These are phyloP conservation scores for Stictocephala bisonia DNA, from an alignment of 2,888 invertebrate genomes.

Conservation along the genomic window DNA sequence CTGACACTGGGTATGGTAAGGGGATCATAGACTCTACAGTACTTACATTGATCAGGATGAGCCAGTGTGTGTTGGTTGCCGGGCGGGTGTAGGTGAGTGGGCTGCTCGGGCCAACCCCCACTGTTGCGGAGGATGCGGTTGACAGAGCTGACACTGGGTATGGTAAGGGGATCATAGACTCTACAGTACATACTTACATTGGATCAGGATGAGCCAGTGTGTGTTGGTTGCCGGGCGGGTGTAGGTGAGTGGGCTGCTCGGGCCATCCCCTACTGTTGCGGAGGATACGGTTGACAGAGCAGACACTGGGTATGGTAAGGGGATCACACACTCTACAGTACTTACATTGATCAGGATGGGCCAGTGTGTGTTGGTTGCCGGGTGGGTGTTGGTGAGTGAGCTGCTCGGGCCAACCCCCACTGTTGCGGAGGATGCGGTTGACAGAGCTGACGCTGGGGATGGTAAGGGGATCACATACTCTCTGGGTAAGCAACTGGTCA, in stretches of 20 bases:
- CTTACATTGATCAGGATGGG: too few species aligned
- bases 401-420: constrained; percentile 69
- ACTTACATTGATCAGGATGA: too few species aligned
- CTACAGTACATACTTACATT: too few species aligned
- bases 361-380: too few species aligned
- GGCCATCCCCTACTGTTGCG: constrained; percentile 80
- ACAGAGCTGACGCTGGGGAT: constrained; percentile 96
- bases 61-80: too few species aligned
- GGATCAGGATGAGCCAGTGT: too few species aligned
- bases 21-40: constrained; percentile 93
- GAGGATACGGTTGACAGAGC: constrained; percentile 93
- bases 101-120: constrained; percentile 67
- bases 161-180: constrained; percentile 91
- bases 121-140: constrained; percentile 92
- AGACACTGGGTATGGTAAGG: constrained; percentile 91
- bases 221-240: too few species aligned
- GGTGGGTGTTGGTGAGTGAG: background rate
- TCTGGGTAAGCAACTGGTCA: constrained; percentile 87
- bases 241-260: constrained; percentile 30
- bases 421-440: constrained; percentile 90
- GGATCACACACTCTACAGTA: constrained; percentile 82
- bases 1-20: constrained; percentile 93
- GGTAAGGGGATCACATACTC: constrained; percentile 90
- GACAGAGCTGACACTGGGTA: constrained; percentile 94
- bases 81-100: too few species aligned